Conservation (phyloP, 1,140 invertebrate species). For the Phenacoccus solenopsis region DNA sequence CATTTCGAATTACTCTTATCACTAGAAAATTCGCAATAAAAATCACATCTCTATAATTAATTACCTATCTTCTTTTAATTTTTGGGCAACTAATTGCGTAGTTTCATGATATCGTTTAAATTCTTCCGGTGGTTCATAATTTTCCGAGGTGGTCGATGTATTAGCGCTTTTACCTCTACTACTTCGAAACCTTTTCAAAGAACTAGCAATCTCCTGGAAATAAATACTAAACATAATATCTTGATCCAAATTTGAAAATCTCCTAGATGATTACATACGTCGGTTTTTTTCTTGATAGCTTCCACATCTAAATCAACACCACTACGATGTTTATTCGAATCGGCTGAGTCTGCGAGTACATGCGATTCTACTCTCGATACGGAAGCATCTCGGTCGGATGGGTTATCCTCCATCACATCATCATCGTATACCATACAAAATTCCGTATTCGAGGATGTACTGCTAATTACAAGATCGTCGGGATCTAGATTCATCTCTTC, state of each 20-base stretch:
- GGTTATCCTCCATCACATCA: background rate
- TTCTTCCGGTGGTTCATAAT: background rate
- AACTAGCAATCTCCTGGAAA: background rate
- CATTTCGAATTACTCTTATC: too few species aligned
- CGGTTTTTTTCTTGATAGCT: background rate
- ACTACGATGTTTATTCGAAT: background rate
- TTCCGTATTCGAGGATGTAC: background rate
- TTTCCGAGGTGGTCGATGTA: background rate
- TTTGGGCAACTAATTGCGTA: background rate
- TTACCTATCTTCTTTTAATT: constrained; percentile 7
- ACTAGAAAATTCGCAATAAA: background rate
- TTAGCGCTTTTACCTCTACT: background rate
- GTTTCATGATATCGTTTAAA: background rate
- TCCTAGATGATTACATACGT: background rate
- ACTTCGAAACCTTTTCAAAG: background rate
- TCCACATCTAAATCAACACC: background rate
- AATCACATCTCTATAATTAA: background rate
- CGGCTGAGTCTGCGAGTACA: background rate
- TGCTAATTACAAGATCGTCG: background rate
- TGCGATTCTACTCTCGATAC: too few species aligned
- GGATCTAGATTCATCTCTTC: background rate
- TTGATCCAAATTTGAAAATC: too few species aligned
- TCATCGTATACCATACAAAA: background rate
- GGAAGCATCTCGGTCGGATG: background rate
- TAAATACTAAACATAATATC: too few species aligned